Percentiles rank a stretch among this genome's conserved stretches.
Conservation (phyloP, 2,113 vertebrate genomes). For the Rhegmatorhina hoffmannsi region DNA sequence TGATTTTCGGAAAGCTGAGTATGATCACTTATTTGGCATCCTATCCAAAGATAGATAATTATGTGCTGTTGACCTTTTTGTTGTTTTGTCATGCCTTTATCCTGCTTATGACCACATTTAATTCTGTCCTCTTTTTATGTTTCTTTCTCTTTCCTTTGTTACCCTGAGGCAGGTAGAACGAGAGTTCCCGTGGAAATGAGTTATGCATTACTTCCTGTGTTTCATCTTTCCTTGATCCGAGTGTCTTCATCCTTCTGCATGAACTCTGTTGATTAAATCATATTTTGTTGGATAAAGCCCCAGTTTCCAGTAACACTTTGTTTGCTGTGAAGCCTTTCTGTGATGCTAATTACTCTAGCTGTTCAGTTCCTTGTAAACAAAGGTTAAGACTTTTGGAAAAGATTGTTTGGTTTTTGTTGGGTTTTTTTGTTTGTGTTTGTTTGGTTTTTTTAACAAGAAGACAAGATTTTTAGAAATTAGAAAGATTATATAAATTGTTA, state of each 20-base stretch:
- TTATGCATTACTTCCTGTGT: neutral
- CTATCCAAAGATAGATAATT: neutral
- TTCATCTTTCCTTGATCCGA: neutral
- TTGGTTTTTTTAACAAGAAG: neutral
- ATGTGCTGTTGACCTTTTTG: neutral
- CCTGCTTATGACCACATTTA: neutral
- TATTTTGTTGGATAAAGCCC: neutral
- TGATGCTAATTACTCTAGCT: neutral
- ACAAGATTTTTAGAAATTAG: neutral
- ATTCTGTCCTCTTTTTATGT: neutral
- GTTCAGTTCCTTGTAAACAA: neutral
- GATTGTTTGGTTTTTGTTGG: too few species aligned
- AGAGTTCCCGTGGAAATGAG: neutral
- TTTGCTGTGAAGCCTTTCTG: neutral
- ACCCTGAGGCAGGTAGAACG: neutral
- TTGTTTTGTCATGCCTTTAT: neutral
- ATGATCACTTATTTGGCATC: conserved; percentile 8
- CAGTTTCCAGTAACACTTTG: neutral
- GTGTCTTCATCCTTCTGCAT: neutral
- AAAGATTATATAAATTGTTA: neutral
- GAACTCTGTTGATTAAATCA: neutral
- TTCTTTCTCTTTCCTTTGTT: neutral
- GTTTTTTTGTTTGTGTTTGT: neutral
- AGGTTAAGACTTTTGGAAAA: neutral
- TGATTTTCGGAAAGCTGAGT: conserved; percentile 44